These are phyloP conservation scores for Semibalanus balanoides DNA, from an alignment of 1,140 invertebrate species.

Conservation along the genomic window DNA sequence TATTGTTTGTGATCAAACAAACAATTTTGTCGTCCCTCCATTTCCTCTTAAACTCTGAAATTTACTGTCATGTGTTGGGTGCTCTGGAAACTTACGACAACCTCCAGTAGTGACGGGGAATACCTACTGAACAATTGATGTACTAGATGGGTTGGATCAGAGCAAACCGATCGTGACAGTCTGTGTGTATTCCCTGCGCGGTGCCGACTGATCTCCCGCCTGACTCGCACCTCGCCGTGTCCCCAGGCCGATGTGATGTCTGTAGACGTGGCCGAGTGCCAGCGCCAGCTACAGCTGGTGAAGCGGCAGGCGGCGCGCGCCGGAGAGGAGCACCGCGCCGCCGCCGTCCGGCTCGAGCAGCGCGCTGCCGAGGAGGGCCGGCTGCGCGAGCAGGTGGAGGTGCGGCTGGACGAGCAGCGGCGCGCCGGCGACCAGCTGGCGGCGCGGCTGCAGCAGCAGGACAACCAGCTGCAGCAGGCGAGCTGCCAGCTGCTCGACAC, in stretches of 20 bases:
- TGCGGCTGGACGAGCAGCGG: not conserved
- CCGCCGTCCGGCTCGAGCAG: not conserved
- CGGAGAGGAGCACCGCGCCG: not conserved
- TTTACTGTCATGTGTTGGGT: too few species aligned
- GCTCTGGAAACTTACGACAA: too few species aligned
- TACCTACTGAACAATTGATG: too few species aligned
- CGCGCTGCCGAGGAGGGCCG: not conserved
- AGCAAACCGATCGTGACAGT: too few species aligned
- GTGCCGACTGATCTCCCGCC: too few species aligned
- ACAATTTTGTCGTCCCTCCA: too few species aligned
- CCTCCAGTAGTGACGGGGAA: too few species aligned
- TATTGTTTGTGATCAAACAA: too few species aligned
- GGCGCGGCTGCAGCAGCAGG: not conserved
- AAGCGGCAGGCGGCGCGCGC: not conserved
- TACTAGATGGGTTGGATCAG: too few species aligned
- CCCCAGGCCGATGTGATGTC: not conserved
- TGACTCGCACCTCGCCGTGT: not conserved
- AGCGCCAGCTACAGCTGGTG: not conserved
- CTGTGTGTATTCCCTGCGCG: too few species aligned
- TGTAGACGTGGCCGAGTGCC: not conserved
- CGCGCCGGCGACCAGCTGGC: not conserved
- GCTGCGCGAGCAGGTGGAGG: not conserved
- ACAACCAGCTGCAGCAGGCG: not conserved
- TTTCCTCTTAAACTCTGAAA: too few species aligned
- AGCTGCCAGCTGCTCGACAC: not conserved